A percentile compares a stretch with the other conserved stretches of the same genome.
These are phyloP conservation scores for Pandion haliaetus DNA, from an alignment of 2,113 vertebrate species.

Conservation along the genomic window DNA sequence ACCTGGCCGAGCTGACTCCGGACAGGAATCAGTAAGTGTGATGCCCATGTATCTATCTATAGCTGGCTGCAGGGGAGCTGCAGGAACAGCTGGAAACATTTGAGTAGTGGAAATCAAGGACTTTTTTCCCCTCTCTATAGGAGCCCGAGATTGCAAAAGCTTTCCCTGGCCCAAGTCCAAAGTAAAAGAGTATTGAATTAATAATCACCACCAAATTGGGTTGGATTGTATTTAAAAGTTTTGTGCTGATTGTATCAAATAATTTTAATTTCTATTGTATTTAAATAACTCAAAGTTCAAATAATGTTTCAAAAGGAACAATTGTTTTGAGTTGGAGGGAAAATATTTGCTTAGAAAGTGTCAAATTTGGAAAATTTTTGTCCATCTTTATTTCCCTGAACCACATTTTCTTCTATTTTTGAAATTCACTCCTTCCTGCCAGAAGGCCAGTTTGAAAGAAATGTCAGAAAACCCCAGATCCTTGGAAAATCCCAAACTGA, in stretches of 20 bases:
- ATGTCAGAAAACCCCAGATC: background rate
- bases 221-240: background rate
- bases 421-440: background rate
- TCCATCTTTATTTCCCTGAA: background rate
- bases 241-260: background rate
- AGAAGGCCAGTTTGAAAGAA: background rate
- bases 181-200: background rate
- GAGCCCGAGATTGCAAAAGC: background rate
- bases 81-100: background rate
- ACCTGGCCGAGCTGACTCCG: no score
- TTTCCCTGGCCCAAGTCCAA: background rate
- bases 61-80: background rate
- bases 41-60: no score
- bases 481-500: background rate
- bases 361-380: background rate
- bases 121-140: background rate
- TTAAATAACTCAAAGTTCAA: background rate
- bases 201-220: background rate
- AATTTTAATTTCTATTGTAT: background rate
- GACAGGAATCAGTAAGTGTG: background rate
- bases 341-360: background rate
- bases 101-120: background rate
- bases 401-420: background rate
- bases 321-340: background rate
- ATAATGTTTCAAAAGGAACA: background rate